A percentile compares a stretch with the other conserved stretches of the same genome.
These are phyloP conservation scores for Spodoptera exigua DNA, from an alignment of 2,888 invertebrate genomes.

Conservation along the genomic window DNA sequence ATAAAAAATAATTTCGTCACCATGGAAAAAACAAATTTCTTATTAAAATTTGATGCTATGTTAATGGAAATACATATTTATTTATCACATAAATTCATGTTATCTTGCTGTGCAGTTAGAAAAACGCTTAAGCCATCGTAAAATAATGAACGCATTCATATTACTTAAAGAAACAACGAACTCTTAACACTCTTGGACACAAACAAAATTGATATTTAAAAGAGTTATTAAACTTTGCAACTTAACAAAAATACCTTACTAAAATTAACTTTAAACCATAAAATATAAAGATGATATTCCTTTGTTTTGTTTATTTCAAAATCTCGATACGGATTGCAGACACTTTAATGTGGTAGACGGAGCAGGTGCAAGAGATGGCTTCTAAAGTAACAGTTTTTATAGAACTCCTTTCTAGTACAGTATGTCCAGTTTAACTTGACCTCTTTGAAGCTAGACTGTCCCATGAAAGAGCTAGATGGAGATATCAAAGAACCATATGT, in stretches of 20 bases:
- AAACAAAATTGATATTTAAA: conserved; percentile 27
- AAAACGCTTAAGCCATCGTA: too few species aligned
- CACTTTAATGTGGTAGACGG: conserved; percentile 60
- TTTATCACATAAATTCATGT: too few species aligned
- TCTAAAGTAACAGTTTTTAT: conserved; percentile 45
- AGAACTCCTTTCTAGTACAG: conserved; percentile 25
- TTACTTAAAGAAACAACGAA: conserved; percentile 6
- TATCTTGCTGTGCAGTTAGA: too few species aligned
- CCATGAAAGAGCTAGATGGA: too few species aligned
- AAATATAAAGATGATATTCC: neutral
- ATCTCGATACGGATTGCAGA: conserved; percentile 42
- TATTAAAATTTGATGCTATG: too few species aligned
- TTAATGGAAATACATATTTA: too few species aligned
- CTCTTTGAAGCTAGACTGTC: too few species aligned
- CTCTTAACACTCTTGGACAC: conserved; percentile 4
- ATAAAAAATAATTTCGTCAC: too few species aligned
- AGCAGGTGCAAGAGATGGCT: conserved; percentile 59
- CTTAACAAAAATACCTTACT: conserved; percentile 4
- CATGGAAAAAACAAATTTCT: too few species aligned
- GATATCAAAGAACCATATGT: too few species aligned
- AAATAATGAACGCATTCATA: neutral
- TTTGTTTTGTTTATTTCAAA: conserved; percentile 7
- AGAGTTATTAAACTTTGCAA: conserved; percentile 20
- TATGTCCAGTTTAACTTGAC: too few species aligned
- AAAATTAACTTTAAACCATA: neutral